Evolutionary conservation across 2,888 invertebrate species (phyloP).

Genomic region (Pandemis cinnamomeana): DNA sequence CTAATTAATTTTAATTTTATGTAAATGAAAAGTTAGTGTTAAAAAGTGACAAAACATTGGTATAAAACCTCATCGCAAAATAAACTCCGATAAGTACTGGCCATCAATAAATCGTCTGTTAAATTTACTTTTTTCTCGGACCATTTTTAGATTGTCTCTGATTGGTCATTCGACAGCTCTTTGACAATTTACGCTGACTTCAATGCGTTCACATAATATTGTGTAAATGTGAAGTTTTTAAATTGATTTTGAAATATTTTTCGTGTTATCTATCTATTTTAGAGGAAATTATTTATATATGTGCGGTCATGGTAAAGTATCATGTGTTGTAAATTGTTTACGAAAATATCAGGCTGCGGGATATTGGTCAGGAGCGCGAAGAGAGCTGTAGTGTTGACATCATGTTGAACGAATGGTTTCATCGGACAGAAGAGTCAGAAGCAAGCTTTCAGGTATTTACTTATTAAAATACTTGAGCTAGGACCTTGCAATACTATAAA

Average conservation of each 20-base stretch:
- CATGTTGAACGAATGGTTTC: constrained; percentile 83
- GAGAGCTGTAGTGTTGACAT: constrained; percentile 65
- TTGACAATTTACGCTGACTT: constrained; percentile 57
- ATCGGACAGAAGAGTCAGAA: constrained; percentile 68
- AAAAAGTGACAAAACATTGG: not conserved
- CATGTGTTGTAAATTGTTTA: constrained; percentile 77
- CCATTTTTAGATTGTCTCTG: constrained; percentile 50
- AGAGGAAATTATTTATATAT: constrained; percentile 81
- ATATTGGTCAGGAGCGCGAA: constrained; percentile 66
- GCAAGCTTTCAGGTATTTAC: constrained; percentile 71
- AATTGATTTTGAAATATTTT: constrained; percentile 80
- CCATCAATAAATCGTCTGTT: constrained; percentile 27
- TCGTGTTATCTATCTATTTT: constrained; percentile 79
- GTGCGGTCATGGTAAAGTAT: constrained; percentile 76
- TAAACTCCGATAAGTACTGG: constrained; percentile 8
- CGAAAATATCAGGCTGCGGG: constrained; percentile 57
- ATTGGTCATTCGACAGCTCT: constrained; percentile 44
- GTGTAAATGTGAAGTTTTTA: constrained; percentile 76
- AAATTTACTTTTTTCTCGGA: constrained; percentile 16
- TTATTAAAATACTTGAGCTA: not conserved
- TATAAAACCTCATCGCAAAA: constrained; percentile 7
- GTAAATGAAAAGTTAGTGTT: not conserved
- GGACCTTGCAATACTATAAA: too few species aligned
- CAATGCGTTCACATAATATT: constrained; percentile 69
- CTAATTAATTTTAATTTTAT: not conserved